Base-by-base conservation (phyloP, 2,888 invertebrate species). In the Lasioglossum pauxillum region DNA sequence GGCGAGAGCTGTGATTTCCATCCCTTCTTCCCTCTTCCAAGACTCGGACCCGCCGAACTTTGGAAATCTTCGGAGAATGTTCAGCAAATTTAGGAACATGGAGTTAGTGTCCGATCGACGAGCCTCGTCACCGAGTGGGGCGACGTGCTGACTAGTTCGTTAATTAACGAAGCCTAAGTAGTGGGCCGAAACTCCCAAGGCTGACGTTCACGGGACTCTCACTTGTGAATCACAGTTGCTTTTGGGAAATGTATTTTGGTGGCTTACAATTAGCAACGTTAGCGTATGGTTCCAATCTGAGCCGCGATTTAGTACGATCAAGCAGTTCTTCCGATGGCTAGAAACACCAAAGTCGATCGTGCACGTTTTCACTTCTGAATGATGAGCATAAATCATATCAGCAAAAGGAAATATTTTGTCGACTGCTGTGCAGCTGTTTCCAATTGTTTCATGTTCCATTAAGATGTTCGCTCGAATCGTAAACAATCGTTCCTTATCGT, bases 161-260 rank as follows among this genome's bases (percentile, higher is more conserved):
- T 67, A 67, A 67, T 67, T 67, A 67, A 67, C 67, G 67, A 67
- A 67, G 35, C 67, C 67, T 1, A 35, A 35, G 19, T 67, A 67
- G 67, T 35, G 67, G 19, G 19, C 19, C 19, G 31, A 31, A 35
- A 67, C 35, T 35, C 16, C 35, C 35, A 67, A 60, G 60, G 60
- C 27, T 60, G 60, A 35, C 35, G 35, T 67, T 67, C 67, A 8
- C 31, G 31, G 64, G 64, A 35, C 31, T 67, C 64, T 35, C 64
- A 8, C 7, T 19, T 7, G 31, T 8, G 35, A 67, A 35, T 67
- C 35, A 31, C 19, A 19, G 67, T 35, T 31, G 8, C 67, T 19
- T 35, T 35, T 3, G 67, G 31, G 16, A 35, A 7, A 16, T 35
- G 8, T 67, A 19, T 31, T 19, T 35, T 19, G 5, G 1, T 27